Percentiles rank a stretch among this genome's conserved stretches.
These are phyloP conservation scores for Pocillopora meandrina DNA, from an alignment of 92 coral and sea anemone species.

Conservation along the genomic window DNA sequence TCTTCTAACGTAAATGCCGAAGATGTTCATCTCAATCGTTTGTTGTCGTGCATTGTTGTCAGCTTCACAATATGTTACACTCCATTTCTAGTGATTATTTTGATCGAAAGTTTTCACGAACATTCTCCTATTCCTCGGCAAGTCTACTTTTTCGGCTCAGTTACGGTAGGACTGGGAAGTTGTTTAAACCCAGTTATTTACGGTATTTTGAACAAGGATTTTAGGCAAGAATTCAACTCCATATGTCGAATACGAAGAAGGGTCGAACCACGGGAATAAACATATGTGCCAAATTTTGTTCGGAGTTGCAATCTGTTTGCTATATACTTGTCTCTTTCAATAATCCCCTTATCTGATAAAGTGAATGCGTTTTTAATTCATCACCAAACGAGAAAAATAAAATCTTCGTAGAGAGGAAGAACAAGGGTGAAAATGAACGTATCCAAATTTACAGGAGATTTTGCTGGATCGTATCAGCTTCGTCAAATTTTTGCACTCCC, in stretches of 20 bases:
- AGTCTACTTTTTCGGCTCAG: slow-evolving; percentile 40
- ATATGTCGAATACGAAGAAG: not conserved
- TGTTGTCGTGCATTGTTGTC: slow-evolving; percentile 38
- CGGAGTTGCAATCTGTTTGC: too few species aligned
- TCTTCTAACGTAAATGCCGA: slow-evolving; percentile 50
- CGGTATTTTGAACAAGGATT: slow-evolving; percentile 42
- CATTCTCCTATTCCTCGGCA: slow-evolving; percentile 47
- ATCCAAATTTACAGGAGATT: too few species aligned
- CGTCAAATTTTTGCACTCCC: too few species aligned
- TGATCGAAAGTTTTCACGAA: slow-evolving; percentile 27
- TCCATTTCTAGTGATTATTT: slow-evolving; percentile 41
- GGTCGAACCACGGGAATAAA: too few species aligned
- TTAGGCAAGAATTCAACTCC: slow-evolving; percentile 47
- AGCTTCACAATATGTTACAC: slow-evolving; percentile 53
- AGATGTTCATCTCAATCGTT: slow-evolving; percentile 46
- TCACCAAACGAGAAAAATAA: too few species aligned
- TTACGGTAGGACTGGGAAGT: slow-evolving; percentile 38
- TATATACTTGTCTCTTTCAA: too few species aligned
- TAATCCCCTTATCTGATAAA: too few species aligned
- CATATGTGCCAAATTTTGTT: too few species aligned
- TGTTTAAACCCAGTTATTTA: slow-evolving; percentile 60
- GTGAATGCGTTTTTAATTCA: too few species aligned
- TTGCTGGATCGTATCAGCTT: too few species aligned
- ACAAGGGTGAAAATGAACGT: too few species aligned
- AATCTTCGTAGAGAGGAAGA: too few species aligned